Base-by-base conservation (phyloP, 2,888 invertebrate species). In the Hyppa rectilinea region DNA sequence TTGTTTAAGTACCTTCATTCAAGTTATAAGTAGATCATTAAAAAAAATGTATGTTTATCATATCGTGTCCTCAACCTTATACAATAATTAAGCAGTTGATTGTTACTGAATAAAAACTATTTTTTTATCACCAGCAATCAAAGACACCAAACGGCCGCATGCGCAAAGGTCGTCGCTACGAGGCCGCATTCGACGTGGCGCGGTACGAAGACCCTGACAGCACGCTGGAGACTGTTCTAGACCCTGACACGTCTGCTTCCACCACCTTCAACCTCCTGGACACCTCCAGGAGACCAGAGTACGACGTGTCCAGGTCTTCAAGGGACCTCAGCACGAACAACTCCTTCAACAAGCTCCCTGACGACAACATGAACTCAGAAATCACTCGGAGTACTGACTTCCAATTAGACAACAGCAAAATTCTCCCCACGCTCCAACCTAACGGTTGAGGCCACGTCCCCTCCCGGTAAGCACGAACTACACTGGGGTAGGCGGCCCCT, bases 311-410 rank as follows among this genome's bases (percentile, higher is more conserved):
- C 61, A 58, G 85, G 62, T 81, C 87, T 45, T 82, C 85, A 7
- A 68, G 72, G 20, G 79, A 83, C 70, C 72, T 84, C 40, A 75
- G 84, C 55, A 67, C 87, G 7, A 85, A 90, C 83, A 83, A 89
- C 73, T 91, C 93, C 23, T 91, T 89, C 86, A 86, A 83, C 78
- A 95, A 95, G 79, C 91, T 95, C 6, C 95, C 95, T 1, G 95
- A 96, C 85, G 95, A 94, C 77, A 96, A 96, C 84, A 96, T 96
- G 95, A 96, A 96, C 89, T 94, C 92, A 0, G 94, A 95, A 66
- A 81, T 93, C n/a, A 92, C 91, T 3, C 84, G 91, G 63, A 89
- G 90, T 70, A 81, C 87, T 36, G 88, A 87, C 45, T 89, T 92
- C 79, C 85, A 88, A 71, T 77, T 90, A 70, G 94, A 93, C 88